Conservation (phyloP, 2,113 vertebrate genomes). For the Dipodomys stephensi region DNA sequence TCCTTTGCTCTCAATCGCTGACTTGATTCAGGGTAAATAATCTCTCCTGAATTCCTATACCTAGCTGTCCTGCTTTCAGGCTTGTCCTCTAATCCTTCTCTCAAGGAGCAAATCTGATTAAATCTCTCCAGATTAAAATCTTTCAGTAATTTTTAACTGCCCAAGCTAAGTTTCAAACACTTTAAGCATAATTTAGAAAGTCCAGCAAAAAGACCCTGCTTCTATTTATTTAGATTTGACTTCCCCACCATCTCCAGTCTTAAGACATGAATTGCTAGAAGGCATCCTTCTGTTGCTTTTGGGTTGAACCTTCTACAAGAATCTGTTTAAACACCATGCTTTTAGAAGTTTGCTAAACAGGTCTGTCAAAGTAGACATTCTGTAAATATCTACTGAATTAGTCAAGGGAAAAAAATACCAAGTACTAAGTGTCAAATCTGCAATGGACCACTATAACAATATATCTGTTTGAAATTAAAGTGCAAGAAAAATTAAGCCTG, state of each 20-base stretch:
- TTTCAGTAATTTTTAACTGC: slow-evolving; percentile 15
- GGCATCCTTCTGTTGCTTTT: background rate
- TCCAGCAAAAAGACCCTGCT: background rate
- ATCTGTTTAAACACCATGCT: background rate
- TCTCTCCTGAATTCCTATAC: slow-evolving; percentile 17
- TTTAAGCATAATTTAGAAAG: background rate
- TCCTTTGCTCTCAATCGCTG: slow-evolving; percentile 2
- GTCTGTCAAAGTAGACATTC: background rate
- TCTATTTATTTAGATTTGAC: background rate
- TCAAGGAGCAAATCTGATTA: slow-evolving; percentile 54
- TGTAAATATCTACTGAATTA: background rate
- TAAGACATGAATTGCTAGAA: background rate
- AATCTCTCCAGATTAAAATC: slow-evolving; percentile 44
- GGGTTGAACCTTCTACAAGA: background rate
- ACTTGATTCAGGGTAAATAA: background rate
- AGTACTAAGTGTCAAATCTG: background rate
- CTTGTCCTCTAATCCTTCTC: slow-evolving; percentile 30
- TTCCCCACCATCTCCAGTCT: background rate
- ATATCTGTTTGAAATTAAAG: background rate
- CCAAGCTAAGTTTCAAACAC: slow-evolving; percentile 6
- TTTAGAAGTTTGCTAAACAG: background rate
- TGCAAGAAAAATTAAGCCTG: background rate
- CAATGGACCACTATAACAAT: background rate
- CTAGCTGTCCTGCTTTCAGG: slow-evolving; percentile 10
- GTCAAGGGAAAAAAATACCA: background rate